Conservation (phyloP, 2,113 vertebrate genomes). For the Ursus arctos region DNA sequence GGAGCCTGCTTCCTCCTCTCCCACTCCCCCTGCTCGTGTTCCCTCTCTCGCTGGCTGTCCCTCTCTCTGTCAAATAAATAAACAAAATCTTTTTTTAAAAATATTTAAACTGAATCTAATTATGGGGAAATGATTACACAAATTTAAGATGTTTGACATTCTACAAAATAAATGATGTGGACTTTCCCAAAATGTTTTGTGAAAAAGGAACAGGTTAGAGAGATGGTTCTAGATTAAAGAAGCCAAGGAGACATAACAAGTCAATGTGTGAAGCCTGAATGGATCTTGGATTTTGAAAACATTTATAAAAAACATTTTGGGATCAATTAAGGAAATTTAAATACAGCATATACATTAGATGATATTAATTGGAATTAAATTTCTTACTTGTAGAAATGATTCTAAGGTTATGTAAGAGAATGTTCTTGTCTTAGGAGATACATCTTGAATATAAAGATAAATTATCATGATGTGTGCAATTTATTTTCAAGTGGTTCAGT, state of each 20-base stretch:
- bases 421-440: background rate
- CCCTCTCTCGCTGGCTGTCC: too few species aligned
- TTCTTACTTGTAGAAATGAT: background rate
- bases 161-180: conserved; percentile 9
- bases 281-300: background rate
- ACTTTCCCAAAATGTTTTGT: background rate
- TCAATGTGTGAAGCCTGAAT: background rate
- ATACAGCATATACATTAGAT: background rate
- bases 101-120: conserved; percentile 18
- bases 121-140: background rate
- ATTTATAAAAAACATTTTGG: background rate
- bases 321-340: background rate
- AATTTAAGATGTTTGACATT: conserved; percentile 10
- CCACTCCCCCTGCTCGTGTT: too few species aligned
- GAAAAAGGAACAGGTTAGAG: background rate
- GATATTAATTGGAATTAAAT: background rate
- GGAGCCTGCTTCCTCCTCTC: too few species aligned
- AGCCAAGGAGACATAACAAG: background rate
- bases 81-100: background rate
- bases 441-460: background rate
- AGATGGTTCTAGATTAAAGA: background rate
- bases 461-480: background rate
- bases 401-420: background rate
- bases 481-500: conserved; percentile 34
- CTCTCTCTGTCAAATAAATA: too few species aligned